Conservation (phyloP, 2,113 vertebrate genomes). For the Phylloscopus trochiloides region DNA sequence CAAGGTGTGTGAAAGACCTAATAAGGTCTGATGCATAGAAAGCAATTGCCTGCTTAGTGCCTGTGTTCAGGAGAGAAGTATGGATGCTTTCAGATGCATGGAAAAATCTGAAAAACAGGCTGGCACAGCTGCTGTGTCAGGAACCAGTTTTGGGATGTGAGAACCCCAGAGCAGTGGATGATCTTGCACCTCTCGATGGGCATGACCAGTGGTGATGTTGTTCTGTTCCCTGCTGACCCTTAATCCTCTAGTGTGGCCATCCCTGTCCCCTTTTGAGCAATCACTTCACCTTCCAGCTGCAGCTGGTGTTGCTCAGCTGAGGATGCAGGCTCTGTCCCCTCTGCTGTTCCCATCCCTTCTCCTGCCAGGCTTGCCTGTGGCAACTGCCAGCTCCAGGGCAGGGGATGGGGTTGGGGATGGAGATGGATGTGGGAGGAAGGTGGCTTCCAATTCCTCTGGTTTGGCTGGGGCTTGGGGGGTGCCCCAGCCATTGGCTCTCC, state of each 20-base stretch:
- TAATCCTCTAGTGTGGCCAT: background rate
- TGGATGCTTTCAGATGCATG: background rate
- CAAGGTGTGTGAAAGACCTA: background rate
- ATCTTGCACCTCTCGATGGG: accelerated
- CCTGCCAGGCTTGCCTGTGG: background rate
- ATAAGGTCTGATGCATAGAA: background rate
- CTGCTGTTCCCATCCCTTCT: background rate
- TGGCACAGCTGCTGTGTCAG: background rate
- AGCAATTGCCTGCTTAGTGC: background rate
- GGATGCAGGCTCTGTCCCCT: background rate
- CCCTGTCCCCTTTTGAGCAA: background rate
- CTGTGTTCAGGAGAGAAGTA: background rate
- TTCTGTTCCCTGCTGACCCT: background rate
- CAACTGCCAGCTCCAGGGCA: background rate
- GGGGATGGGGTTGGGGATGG: background rate
- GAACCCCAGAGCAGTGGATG: background rate
- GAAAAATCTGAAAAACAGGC: background rate
- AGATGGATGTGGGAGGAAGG: no score
- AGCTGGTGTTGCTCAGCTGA: background rate
- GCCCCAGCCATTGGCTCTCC: background rate
- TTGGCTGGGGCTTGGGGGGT: background rate
- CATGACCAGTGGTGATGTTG: background rate
- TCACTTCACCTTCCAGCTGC: background rate
- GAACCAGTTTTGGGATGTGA: background rate
- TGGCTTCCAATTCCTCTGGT: accelerated